Conservation (phyloP, 2,888 invertebrate species). For the Epicampocera succincta region DNA sequence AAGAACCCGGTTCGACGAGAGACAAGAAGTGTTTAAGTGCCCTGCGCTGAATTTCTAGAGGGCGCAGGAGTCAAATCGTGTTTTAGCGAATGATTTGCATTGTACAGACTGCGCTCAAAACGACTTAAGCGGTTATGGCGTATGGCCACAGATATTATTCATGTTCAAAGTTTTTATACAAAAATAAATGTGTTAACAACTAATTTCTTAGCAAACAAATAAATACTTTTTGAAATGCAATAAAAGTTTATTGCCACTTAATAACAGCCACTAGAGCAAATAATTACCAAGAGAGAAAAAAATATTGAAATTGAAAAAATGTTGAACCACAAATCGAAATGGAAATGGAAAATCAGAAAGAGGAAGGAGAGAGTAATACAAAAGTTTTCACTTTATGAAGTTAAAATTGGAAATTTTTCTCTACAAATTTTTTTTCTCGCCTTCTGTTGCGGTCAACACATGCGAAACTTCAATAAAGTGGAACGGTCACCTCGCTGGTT, state of each 20-base stretch:
- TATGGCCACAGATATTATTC: no score
- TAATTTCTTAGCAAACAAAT: conserved; percentile 51
- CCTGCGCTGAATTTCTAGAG: no score
- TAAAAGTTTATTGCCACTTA: conserved; percentile 58
- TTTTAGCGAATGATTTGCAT: no score
- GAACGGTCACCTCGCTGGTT: conserved; percentile 48
- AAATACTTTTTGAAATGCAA: conserved; percentile 25
- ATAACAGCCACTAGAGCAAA: conserved; percentile 58
- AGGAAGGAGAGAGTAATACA: conserved; percentile 30
- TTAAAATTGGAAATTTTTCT: conserved; percentile 15
- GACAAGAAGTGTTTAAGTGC: no score
- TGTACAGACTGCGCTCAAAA: no score
- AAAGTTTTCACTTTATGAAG: conserved; percentile 51
- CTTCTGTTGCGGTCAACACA: conserved; percentile 45
- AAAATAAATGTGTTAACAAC: conserved; percentile 49
- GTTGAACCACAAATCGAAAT: conserved; percentile 50
- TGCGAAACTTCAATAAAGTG: conserved; percentile 49
- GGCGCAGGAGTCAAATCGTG: no score
- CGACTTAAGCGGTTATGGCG: no score
- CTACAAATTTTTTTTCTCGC: conserved; percentile 25
- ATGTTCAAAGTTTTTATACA: background rate
- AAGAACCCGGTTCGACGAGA: no score
- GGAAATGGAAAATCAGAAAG: conserved; percentile 33
- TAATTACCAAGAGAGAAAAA: conserved; percentile 43
- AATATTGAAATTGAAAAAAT: conserved; percentile 34